phyloP scores from a whole-genome alignment of 2,888 invertebrate genomes.

The Smittia aterrima region DNA sequence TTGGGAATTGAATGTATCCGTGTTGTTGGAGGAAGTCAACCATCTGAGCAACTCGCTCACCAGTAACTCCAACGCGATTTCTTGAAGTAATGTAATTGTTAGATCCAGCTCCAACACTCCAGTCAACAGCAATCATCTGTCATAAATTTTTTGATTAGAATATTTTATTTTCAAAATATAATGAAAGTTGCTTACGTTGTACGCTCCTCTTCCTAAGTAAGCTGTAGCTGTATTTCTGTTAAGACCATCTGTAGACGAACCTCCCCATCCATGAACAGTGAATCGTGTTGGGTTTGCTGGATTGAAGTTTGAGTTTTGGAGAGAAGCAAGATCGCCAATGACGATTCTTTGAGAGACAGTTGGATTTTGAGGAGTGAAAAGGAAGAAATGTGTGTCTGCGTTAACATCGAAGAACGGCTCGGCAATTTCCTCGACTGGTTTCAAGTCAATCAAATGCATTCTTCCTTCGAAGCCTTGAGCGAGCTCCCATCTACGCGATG shows the following conservation, averaged over 20 bases:
- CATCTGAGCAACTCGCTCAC: slow-evolving; percentile 47
- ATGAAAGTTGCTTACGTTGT: no score
- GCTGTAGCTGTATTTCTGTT: no score
- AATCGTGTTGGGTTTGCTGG: slow-evolving; percentile 19
- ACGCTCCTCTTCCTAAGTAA: no score
- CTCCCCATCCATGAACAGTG: slow-evolving; percentile 2
- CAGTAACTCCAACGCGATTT: slow-evolving; percentile 47
- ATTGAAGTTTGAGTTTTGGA: slow-evolving; percentile 45
- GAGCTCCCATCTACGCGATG: no score
- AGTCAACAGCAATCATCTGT: no score
- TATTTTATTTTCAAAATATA: neutral
- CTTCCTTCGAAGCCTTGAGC: neutral
- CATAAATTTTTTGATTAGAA: no score
- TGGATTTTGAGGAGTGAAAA: slow-evolving; percentile 44
- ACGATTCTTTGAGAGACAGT: slow-evolving; percentile 43
- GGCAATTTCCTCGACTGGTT: neutral
- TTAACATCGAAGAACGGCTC: neutral
- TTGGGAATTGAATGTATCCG: no score
- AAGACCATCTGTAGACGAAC: no score
- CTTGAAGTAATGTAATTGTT: slow-evolving; percentile 49
- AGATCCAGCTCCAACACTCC: slow-evolving; percentile 49
- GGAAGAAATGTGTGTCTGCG: neutral
- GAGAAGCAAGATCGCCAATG: slow-evolving; percentile 39
- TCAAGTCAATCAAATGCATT: neutral
- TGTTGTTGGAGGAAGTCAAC: no score